A percentile compares a stretch with the other conserved stretches of the same genome.
phyloP scores from a whole-genome alignment of 2,888 invertebrate species.

The Fissipunctia ypsillon region DNA sequence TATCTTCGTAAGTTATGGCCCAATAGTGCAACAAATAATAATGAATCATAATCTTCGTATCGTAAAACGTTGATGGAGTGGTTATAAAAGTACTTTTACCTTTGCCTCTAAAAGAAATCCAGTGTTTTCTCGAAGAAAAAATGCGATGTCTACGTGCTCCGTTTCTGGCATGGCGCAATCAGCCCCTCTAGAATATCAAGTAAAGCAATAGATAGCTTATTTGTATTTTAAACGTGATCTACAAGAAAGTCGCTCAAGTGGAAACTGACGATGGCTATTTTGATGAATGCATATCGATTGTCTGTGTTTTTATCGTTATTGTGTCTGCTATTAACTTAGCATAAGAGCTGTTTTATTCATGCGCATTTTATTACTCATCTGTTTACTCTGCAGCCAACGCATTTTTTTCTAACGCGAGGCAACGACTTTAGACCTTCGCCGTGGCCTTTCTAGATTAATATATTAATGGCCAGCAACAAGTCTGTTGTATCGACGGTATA shows the following conservation, averaged over 20 bases:
- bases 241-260: constrained; percentile 73
- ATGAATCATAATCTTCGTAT: constrained; percentile 44
- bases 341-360: constrained; percentile 46
- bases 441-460: constrained; percentile 84
- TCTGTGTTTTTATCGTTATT: constrained; percentile 45
- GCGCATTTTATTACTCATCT: constrained; percentile 53
- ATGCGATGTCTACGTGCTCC: constrained; percentile 68
- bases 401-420: constrained; percentile 58
- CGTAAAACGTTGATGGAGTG: constrained; percentile 50
- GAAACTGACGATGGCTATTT: constrained; percentile 65
- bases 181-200: constrained; percentile 77
- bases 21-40: constrained; percentile 56
- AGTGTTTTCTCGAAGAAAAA: constrained; percentile 61
- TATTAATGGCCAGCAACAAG: constrained; percentile 72
- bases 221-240: constrained; percentile 72
- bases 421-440: constrained; percentile 79
- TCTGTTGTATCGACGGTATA: constrained; percentile 74
- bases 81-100: constrained; percentile 52
- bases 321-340: constrained; percentile 40
- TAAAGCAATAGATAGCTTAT: constrained; percentile 68
- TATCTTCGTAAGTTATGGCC: constrained; percentile 47
- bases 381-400: constrained; percentile 36
- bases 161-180: constrained; percentile 69
- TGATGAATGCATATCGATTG: constrained; percentile 65
- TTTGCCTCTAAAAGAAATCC: constrained; percentile 61